phyloP scores from a whole-genome alignment of 2,797 vertebrate species.

The Bryconaethiops microstoma region DNA sequence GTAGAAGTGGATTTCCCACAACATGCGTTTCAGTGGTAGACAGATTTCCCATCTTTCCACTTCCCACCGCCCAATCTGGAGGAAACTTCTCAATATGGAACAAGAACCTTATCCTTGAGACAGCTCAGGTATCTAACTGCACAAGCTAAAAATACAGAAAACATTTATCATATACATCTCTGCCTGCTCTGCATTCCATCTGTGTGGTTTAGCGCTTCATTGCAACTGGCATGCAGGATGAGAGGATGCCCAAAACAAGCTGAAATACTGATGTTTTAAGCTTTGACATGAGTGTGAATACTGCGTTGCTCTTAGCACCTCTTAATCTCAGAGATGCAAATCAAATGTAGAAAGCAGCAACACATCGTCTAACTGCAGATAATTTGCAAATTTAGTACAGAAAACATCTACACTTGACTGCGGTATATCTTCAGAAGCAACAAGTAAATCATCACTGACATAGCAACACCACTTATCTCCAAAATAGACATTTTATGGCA shows the following conservation, averaged over 20 bases:
- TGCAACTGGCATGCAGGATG: slow-evolving; percentile 24
- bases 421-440: background rate
- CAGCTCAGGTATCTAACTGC: slow-evolving; percentile 72
- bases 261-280: slow-evolving; percentile 12
- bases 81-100: slow-evolving; percentile 40
- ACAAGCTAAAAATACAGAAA: slow-evolving; percentile 76
- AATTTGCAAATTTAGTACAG: background rate
- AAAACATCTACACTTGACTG: background rate
- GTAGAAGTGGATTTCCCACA: slow-evolving; percentile 34
- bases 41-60: background rate
- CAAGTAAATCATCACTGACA: background rate
- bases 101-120: slow-evolving; percentile 52
- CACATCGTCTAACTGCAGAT: no score
- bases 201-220: slow-evolving; percentile 24
- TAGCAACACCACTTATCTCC: background rate
- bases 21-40: slow-evolving; percentile 17
- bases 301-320: slow-evolving; percentile 1
- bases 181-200: slow-evolving; percentile 58
- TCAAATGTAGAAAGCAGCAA: background rate
- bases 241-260: background rate
- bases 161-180: slow-evolving; percentile 66
- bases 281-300: slow-evolving; percentile 1
- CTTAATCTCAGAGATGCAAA: background rate
- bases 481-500: background rate
- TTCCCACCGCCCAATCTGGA: background rate